Evolutionary conservation across 2,888 invertebrate genomes (phyloP).

Genomic region (Zeuzera pyrina): DNA sequence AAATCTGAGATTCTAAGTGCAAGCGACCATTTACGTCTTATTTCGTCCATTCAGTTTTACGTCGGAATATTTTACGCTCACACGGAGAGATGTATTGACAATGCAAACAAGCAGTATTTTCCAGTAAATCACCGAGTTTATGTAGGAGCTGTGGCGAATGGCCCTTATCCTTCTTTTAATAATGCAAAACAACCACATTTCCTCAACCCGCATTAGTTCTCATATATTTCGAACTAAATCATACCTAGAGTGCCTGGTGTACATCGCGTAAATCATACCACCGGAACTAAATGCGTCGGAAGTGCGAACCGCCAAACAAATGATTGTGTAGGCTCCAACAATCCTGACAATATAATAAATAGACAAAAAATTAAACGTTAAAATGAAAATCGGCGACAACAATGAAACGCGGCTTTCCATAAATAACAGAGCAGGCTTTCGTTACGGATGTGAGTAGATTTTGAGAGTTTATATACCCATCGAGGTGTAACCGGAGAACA

Average conservation of each 20-base stretch:
- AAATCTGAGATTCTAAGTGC: conserved; percentile 47
- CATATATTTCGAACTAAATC: conserved; percentile 28
- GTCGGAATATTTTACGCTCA: conserved; percentile 44
- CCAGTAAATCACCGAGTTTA: conserved; percentile 48
- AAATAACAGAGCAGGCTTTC: conserved; percentile 66
- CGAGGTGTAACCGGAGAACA: conserved; percentile 55
- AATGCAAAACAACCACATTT: conserved; percentile 41
- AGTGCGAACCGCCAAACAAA: conserved; percentile 50
- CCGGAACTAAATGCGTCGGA: conserved; percentile 45
- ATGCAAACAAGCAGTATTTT: conserved; percentile 59
- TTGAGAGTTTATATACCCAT: conserved; percentile 59
- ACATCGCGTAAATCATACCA: conserved; percentile 39
- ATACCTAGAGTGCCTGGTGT: conserved; percentile 27
- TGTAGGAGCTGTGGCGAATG: conserved; percentile 34
- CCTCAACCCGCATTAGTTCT: conserved; percentile 37
- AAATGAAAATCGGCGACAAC: conserved; percentile 65
- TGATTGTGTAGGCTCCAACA: conserved; percentile 38
- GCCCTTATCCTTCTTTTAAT: conserved; percentile 39
- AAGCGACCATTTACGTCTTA: conserved; percentile 51
- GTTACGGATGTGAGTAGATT: conserved; percentile 66
- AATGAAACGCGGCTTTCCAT: conserved; percentile 66
- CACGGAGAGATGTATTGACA: conserved; percentile 43
- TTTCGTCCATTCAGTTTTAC: conserved; percentile 52
- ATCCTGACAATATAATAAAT: conserved; percentile 50
- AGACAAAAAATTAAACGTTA: conserved; percentile 58